Base-by-base conservation (phyloP, 2,797 vertebrate species). In the Margarornis squamiger region DNA sequence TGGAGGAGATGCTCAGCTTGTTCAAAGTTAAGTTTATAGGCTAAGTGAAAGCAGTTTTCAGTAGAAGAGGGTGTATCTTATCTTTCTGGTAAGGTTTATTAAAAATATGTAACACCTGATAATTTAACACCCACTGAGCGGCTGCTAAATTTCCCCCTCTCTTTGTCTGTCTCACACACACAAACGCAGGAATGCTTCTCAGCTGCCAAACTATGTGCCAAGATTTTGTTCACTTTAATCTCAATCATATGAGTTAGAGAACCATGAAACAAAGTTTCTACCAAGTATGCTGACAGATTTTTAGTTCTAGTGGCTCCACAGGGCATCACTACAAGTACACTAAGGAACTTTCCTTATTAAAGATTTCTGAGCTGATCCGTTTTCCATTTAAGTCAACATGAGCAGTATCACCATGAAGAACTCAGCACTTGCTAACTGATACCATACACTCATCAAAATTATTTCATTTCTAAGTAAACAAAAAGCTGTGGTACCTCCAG, bases 211-310 rank as follows among this genome's bases (percentile, higher is more conserved):
- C 77, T 77, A 66, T 45, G 90, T 82, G 86, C 91, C 91, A 96
- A 97, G 95, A 94, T 81, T 92, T 95, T 92, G 90, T 83, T 95
- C 95, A 86, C 86, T 93, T 92, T 93, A 96, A 96, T 95, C 92
- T 96, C 92, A 72, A 91, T 96, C 94, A 94, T 87, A 94, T 86
- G 94, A 92, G 92, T 77, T 92, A 96, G 67, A 72, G 70, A 93
- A 63, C 75, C 72, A 93, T 85, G 95, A 95, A 96, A 82, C 90
- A 93, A 93, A 90, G 78, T 95, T 91, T 77, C 80, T 96, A 96
- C 75, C 91, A 80, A 95, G 78, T 30, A 82, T 71, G 85, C 91
- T 94, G 94, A 95, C 93, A 96, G 88, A 94, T 72, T 90, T 96
- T 95, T 79, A 81, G 76, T 91, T 88, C 82, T 83, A 36, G 38